Conservation (phyloP, 2,888 invertebrate genomes). For the Meliscaeva auricollis region DNA sequence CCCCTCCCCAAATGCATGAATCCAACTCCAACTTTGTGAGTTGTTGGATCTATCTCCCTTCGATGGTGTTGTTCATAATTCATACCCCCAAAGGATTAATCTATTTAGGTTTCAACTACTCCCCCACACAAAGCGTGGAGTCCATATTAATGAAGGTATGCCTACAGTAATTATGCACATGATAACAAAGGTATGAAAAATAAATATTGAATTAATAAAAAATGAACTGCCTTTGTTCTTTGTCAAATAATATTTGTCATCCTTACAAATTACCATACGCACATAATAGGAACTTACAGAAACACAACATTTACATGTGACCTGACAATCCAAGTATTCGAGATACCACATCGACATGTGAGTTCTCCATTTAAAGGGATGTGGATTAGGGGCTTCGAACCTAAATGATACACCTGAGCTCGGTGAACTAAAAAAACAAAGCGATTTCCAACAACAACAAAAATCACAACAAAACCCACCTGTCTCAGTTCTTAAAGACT, state of each 20-base stretch:
- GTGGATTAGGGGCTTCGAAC: background rate
- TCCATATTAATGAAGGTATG: no score
- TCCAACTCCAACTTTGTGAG: constrained; percentile 12
- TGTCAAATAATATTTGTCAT: constrained; percentile 32
- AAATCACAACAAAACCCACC: constrained; percentile 6
- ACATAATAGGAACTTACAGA: constrained; percentile 11
- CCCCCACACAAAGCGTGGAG: background rate
- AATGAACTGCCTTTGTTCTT: constrained; percentile 25
- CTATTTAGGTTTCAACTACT: constrained; percentile 10
- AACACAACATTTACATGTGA: constrained; percentile 15
- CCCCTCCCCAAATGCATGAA: background rate
- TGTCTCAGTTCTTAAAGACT: constrained; percentile 2
- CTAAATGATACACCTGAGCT: constrained; percentile 5
- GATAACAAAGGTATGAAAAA: no score
- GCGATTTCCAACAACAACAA: background rate
- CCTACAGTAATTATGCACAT: no score
- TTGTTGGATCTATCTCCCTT: background rate
- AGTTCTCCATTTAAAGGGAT: background rate
- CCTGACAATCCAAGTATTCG: no score
- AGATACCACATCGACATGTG: no score
- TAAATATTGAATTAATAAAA: background rate
- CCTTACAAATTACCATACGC: constrained; percentile 48
- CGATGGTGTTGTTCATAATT: no score
- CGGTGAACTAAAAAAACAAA: no score
- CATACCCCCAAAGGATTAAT: constrained; percentile 42